phyloP scores from a whole-genome alignment of 2,888 invertebrate species.

The Drosophila mimica region DNA sequence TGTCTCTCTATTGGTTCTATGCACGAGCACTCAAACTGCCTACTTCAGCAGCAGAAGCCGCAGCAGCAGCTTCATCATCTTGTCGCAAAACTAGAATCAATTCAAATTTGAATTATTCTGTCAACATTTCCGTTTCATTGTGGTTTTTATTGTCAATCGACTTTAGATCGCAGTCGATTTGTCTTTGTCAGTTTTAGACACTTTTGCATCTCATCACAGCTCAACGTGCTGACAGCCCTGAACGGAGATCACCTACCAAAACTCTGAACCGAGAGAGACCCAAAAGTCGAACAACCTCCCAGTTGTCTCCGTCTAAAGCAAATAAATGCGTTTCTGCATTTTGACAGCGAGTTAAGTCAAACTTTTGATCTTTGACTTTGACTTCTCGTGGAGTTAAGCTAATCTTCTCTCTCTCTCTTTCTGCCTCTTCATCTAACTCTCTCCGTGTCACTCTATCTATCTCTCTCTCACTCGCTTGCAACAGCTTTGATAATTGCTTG shows the following conservation, averaged over 20 bases:
- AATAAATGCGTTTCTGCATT: conserved; percentile 4
- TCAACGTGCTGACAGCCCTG: conserved; percentile 29
- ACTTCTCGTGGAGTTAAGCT: not conserved
- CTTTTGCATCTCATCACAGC: conserved; percentile 36
- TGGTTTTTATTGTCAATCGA: conserved; percentile 32
- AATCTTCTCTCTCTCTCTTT: not conserved
- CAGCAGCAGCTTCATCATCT: conserved; percentile 37
- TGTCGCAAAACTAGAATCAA: conserved; percentile 13
- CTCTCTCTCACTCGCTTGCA: not conserved
- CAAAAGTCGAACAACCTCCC: conserved; percentile 11
- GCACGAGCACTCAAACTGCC: conserved; percentile 36
- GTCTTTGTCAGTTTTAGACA: conserved; percentile 66
- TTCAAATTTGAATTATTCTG: conserved; percentile 38
- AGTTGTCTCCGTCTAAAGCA: conserved; percentile 12
- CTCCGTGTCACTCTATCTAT: no score
- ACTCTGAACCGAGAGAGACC: conserved; percentile 27
- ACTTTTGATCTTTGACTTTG: not conserved
- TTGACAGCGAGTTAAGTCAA: not conserved
- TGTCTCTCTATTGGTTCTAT: conserved; percentile 61
- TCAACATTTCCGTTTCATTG: conserved; percentile 67
- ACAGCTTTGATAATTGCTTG: not conserved
- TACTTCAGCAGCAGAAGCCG: conserved; percentile 26
- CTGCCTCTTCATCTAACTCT: not conserved
- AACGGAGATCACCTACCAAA: conserved; percentile 14
- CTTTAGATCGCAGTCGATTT: conserved; percentile 43